Evolutionary conservation across 2,113 vertebrate species (phyloP).

Genomic region (human (Homo sapiens)): DNA sequence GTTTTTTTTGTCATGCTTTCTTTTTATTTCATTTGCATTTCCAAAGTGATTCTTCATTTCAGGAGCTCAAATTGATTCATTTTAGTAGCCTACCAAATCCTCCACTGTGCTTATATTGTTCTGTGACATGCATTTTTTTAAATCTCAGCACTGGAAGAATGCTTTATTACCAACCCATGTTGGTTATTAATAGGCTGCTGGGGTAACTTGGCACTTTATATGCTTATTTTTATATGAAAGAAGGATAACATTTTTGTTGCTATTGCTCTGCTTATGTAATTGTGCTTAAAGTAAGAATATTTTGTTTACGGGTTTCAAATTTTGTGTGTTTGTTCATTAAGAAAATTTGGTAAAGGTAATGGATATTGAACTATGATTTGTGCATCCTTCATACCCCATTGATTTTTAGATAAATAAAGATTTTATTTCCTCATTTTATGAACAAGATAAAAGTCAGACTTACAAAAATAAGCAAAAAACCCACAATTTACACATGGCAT

Average conservation of each 20-base stretch:
- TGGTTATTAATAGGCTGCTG: slow-evolving; percentile 48
- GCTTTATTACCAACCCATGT: slow-evolving; percentile 6
- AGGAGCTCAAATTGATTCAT: slow-evolving; percentile 55
- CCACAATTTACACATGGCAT: background rate
- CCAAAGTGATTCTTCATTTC: slow-evolving; percentile 55
- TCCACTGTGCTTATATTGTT: slow-evolving; percentile 47
- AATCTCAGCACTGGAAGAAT: slow-evolving; percentile 4
- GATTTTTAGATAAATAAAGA: slow-evolving; percentile 76
- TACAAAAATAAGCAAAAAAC: slow-evolving; percentile 67
- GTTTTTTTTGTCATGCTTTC: background rate
- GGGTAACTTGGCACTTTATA: slow-evolving; percentile 13
- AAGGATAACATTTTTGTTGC: slow-evolving; percentile 18
- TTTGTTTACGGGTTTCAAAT: slow-evolving; percentile 50
- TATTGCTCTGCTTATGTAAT: background rate
- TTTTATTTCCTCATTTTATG: slow-evolving; percentile 79
- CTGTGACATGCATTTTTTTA: slow-evolving; percentile 32
- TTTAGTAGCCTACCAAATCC: slow-evolving; percentile 50
- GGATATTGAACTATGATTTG: slow-evolving; percentile 76
- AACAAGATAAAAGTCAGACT: slow-evolving; percentile 76
- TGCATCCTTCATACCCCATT: slow-evolving; percentile 68
- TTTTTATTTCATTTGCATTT: slow-evolving; percentile 65
- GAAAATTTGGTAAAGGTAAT: slow-evolving; percentile 71
- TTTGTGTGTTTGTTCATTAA: slow-evolving; percentile 73
- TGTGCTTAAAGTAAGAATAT: slow-evolving; percentile 27
- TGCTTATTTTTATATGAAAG: slow-evolving; percentile 60